Evolutionary conservation across 2,797 vertebrate genomes (phyloP), one percentile per base, ranked within the genome.

Genomic region (Ispidina lecontei): DNA sequence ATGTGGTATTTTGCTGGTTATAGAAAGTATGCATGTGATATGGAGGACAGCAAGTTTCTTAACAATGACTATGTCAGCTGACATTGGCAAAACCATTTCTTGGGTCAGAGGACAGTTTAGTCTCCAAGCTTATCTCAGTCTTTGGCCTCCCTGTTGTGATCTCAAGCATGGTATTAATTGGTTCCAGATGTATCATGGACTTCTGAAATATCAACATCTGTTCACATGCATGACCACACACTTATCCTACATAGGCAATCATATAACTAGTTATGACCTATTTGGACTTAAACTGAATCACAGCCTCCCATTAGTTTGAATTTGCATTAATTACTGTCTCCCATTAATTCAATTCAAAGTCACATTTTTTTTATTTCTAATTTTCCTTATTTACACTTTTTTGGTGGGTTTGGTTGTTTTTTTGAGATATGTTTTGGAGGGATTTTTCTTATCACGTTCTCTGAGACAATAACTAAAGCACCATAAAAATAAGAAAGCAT

Each of bases 91-190:
- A 84, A 26, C 31, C 60, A 64, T 67, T 12, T 52, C 41, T 22
- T 35, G 52, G 87, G 91, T 93, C 85, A 95, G 74, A 92, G 80
- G 87, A 76, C 49, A 94, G 91, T 88, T 95, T 92, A 93, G 79
- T 95, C 91, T 95, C 56, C 26, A 28, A 43, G 41, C 49, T 91
- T 88, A 88, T 84, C 87, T 84, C 74, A 84, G 82, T 39, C 73
- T 64, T 14, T 88, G 87, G 68, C 71, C 58, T 92, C 71, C 80
- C 71, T 4, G 4, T 58, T 91, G 74, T 71, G 83, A 59, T 81
- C 62, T 88, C 74, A 86, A 87, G 69, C 49, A 74, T 54, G n/a
- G 54, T 87, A 90, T 70, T 91, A 96, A 96, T 92, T 89, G 58
- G 33, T 91, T 94, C 83, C 87, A 95, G 74, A 74, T 92, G 82